Conservation (phyloP, 2,888 invertebrate species). For the Lordiphosa fenestrarum region DNA sequence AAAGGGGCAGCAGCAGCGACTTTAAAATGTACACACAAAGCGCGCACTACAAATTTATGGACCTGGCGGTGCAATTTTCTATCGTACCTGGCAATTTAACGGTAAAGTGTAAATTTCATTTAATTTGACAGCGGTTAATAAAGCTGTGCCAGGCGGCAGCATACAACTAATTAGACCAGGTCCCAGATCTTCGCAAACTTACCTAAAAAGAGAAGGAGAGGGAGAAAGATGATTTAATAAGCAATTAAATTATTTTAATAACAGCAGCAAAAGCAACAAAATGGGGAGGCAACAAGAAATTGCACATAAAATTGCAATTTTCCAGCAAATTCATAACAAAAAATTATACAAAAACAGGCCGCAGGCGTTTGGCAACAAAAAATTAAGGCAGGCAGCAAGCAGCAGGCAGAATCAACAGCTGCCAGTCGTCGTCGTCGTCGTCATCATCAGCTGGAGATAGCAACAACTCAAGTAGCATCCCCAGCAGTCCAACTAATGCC, state of each 20-base stretch:
- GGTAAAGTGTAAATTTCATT: slow-evolving; percentile 68
- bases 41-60: slow-evolving; percentile 35
- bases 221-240: slow-evolving; percentile 60
- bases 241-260: slow-evolving; percentile 71
- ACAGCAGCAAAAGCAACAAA: slow-evolving; percentile 18
- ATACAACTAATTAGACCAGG: slow-evolving; percentile 36
- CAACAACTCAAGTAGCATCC: slow-evolving; percentile 59
- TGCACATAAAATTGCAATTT: slow-evolving; percentile 73
- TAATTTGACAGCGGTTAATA: slow-evolving; percentile 64
- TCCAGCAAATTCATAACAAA: slow-evolving; percentile 67
- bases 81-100: slow-evolving; percentile 67
- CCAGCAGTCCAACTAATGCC: slow-evolving; percentile 65
- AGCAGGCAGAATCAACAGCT: slow-evolving; percentile 50
- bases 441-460: slow-evolving; percentile 51
- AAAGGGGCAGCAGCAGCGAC: slow-evolving; percentile 24
- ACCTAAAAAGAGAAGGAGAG: slow-evolving; percentile 50
- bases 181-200: slow-evolving; percentile 49
- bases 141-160: slow-evolving; percentile 33
- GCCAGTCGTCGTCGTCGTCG: slow-evolving; percentile 36
- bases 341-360: slow-evolving; percentile 59
- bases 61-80: slow-evolving; percentile 44
- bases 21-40: slow-evolving; percentile 41
- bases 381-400: slow-evolving; percentile 23
- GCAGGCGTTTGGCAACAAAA: slow-evolving; percentile 49
- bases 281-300: slow-evolving; percentile 47